Conservation (phyloP, 30 jellyfish, hydroid and myxozoan species). For the Aurelia aurita complex sp. Pacific region DNA sequence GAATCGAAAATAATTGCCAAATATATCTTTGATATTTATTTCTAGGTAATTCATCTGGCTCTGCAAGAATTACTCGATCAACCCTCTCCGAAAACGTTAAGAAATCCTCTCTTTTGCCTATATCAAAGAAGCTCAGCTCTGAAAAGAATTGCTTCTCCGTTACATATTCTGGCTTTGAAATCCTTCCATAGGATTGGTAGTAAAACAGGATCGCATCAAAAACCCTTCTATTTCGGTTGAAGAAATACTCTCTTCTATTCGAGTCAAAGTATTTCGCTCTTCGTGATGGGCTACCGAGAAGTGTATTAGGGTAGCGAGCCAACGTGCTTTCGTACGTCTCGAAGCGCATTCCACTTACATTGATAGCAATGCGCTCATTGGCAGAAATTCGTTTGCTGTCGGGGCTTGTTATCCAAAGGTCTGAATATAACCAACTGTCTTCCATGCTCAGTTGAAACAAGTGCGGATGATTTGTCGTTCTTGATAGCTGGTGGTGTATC, state of each 20-base stretch:
- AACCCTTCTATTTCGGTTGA: constrained; percentile 69
- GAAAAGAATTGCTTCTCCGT: constrained; percentile 64
- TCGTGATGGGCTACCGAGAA: constrained; percentile 70
- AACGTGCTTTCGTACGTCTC: constrained; percentile 84
- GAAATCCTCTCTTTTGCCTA: constrained; percentile 47
- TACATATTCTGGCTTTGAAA: constrained; percentile 62
- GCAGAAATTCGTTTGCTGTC: not conserved
- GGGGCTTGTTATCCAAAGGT: no score
- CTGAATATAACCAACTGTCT: no score
- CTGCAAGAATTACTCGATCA: constrained; percentile 66
- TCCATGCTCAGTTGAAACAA: no score
- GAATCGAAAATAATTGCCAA: constrained; percentile 62
- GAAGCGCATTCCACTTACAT: constrained; percentile 78
- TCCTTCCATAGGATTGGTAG: constrained; percentile 78
- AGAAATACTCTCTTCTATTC: constrained; percentile 57
- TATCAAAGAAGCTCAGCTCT: constrained; percentile 73
- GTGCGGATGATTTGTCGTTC: no score
- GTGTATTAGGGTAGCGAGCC: constrained; percentile 84
- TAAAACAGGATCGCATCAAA: constrained; percentile 85
- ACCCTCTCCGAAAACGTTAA: constrained; percentile 64
- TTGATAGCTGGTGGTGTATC: no score
- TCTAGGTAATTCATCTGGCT: constrained; percentile 39
- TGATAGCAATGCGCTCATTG: constrained; percentile 56
- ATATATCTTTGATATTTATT: constrained; percentile 13
- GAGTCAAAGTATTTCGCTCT: constrained; percentile 60